Base-by-base conservation (phyloP, 2,888 invertebrate genomes). In the Hydrotaea diabolus region DNA sequence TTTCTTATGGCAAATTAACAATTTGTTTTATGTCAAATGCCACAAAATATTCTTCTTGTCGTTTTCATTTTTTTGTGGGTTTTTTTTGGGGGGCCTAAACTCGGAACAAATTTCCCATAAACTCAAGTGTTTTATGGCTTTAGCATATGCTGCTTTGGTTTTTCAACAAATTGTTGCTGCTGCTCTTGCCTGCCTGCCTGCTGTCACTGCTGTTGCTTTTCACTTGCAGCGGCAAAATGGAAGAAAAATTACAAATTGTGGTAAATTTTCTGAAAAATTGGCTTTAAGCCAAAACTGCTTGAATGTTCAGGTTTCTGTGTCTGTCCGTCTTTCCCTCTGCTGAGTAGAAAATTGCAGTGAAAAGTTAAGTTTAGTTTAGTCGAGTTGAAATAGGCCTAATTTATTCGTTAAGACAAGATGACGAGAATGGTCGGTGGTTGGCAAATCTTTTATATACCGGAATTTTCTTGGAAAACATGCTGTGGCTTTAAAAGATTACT, bases 1-100 rank as follows among this genome's bases (percentile, higher is more conserved):
- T 19, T 43, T 74, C 39, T 39, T 62, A 11, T 74, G 46, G 21
- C 46, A 74, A 74, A 74, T 74, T 74, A 74, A 74, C 74, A 74
- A 74, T 74, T 74, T 74, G 74, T 59, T 74, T 36, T 43, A 46
- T 74, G 74, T 74, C 74, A 74, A 46, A 59, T 43, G 17, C 59
- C 46, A 59, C 46, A 74, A 74, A 74, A 74, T 74, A 21, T 59
- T 74, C 39, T 74, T 74, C n/a, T 26, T 46, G 7, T 39, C 13
- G 15, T 11, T 72, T 72, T 19, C 49, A 15, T 59, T n/a, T 7
- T 31, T 31, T 31, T 31, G 31, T 31, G n/a, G n/a, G n/a, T n/a
- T n/a, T n/a, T n/a, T 31, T 2, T 31, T 31, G 31, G 31, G n/a
- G n/a, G n/a, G n/a, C n/a, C n/a, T 36, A 21, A 55, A 36, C 19